A percentile compares a stretch with the other conserved stretches of the same genome.
phyloP scores from a whole-genome alignment of 2,113 vertebrate species.

The Smithornis capensis region DNA sequence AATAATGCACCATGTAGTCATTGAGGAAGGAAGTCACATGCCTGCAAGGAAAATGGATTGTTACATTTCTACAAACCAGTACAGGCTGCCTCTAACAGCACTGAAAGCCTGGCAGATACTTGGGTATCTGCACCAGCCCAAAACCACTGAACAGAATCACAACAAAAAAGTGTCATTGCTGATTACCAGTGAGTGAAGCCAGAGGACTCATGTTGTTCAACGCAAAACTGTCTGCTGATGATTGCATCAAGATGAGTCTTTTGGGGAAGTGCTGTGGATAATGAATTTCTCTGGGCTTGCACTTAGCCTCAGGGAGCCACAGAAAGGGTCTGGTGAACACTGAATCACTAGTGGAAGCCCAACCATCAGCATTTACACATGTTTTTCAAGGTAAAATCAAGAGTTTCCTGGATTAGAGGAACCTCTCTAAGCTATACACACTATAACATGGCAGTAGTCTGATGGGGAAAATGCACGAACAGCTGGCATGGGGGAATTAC shows the following conservation, averaged over 20 bases:
- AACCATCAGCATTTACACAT: not conserved
- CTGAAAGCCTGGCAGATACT: not conserved
- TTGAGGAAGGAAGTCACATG: constrained; percentile 39
- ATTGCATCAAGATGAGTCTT: not conserved
- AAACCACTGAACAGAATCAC: not conserved
- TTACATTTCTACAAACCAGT: not conserved
- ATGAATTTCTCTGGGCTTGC: not conserved
- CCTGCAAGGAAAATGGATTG: not conserved
- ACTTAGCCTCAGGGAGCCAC: not conserved
- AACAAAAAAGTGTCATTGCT: not conserved
- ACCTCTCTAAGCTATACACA: not conserved
- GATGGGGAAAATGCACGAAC: not conserved
- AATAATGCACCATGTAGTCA: not conserved
- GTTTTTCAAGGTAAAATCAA: not conserved
- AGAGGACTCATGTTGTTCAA: not conserved
- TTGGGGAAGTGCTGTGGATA: not conserved
- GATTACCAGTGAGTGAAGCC: not conserved
- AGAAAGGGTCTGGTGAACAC: not conserved
- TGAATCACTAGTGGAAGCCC: not conserved
- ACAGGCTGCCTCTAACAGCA: not conserved
- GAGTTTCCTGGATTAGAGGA: not conserved
- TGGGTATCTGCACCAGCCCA: not conserved
- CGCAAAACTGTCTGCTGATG: not conserved
- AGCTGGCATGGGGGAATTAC: not conserved
- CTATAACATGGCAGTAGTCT: not conserved